Percentiles rank a stretch among this genome's conserved stretches.
These are phyloP conservation scores for Chiroxiphia lanceolata DNA, from an alignment of 2,797 vertebrate genomes.

Conservation along the genomic window DNA sequence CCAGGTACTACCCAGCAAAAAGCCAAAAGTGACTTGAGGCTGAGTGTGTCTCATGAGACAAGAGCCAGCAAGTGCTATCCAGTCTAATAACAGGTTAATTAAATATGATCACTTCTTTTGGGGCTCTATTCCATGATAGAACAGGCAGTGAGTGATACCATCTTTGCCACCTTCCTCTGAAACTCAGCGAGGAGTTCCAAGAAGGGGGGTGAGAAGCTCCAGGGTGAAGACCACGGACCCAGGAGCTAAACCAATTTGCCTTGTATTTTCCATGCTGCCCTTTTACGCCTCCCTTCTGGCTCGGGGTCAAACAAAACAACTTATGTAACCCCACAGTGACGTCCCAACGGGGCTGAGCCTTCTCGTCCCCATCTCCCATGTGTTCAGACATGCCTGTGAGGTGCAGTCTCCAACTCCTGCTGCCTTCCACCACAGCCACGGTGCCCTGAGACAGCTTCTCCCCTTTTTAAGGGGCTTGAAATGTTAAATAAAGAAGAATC, in stretches of 20 bases:
- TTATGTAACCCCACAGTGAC: not conserved
- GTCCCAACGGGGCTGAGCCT: not conserved
- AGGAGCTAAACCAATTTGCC: not conserved
- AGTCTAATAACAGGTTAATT: not conserved
- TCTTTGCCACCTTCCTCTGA: not conserved
- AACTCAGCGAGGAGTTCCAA: not conserved
- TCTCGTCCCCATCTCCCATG: not conserved
- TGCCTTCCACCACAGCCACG: not conserved
- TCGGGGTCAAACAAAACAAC: not conserved
- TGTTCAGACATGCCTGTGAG: constrained; percentile 8
- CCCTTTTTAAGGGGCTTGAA: not conserved
- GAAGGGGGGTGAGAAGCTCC: not conserved
- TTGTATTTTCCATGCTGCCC: not conserved
- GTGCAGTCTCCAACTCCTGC: not conserved
- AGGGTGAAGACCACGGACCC: not conserved
- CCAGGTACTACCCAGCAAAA: not conserved
- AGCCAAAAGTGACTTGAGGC: not conserved
- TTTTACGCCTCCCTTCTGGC: not conserved
- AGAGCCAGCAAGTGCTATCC: not conserved
- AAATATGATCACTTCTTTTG: not conserved
- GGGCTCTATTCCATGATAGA: not conserved
- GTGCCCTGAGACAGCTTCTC: not conserved
- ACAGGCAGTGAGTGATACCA: not conserved
- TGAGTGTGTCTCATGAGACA: not conserved
- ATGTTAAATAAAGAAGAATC: not conserved